Evolutionary conservation across 1,140 invertebrate species (phyloP).

Genomic region (Globodera rostochiensis): DNA sequence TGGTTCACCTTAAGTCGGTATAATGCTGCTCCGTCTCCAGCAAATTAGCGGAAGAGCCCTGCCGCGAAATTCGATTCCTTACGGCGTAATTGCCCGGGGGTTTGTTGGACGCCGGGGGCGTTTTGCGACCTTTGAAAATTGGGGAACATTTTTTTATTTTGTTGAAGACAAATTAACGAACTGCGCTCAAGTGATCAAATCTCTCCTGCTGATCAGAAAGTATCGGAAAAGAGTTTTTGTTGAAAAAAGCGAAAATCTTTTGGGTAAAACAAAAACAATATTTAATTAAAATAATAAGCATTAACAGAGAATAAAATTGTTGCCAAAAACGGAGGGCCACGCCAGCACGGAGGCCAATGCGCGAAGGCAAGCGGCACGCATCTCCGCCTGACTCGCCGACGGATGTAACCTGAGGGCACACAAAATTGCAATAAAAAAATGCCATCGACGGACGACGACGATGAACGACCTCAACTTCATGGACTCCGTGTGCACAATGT

Average conservation of each 20-base stretch:
- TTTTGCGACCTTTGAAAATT: slow-evolving; percentile 6
- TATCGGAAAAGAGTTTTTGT: too few relatives aligned
- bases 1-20: slow-evolving; percentile 73
- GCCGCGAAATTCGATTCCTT: slow-evolving; percentile 1
- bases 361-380: slow-evolving; percentile 57
- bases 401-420: slow-evolving; percentile 54
- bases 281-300: slow-evolving; percentile 8
- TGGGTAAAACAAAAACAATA: neutral
- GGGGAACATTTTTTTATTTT: too few relatives aligned
- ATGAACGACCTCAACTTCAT: slow-evolving; percentile 67
- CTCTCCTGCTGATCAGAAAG: too few relatives aligned
- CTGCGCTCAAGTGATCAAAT: too few relatives aligned
- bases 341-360: slow-evolving; percentile 54
- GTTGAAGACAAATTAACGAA: too few relatives aligned
- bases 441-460: too few relatives aligned
- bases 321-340: slow-evolving; percentile 63
- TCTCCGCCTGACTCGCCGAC: slow-evolving; percentile 61
- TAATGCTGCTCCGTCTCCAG: slow-evolving; percentile 70
- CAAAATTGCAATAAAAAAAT: slow-evolving; percentile 34
- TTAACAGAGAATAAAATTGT: slow-evolving; percentile 27
- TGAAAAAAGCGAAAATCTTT: too few relatives aligned
- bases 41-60: slow-evolving; percentile 33
- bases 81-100: slow-evolving; percentile 3
- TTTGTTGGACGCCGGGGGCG: neutral
- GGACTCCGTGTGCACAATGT: slow-evolving; percentile 81